phyloP scores from a whole-genome alignment of 1,140 invertebrate genomes.

The Lethrus apterus region DNA sequence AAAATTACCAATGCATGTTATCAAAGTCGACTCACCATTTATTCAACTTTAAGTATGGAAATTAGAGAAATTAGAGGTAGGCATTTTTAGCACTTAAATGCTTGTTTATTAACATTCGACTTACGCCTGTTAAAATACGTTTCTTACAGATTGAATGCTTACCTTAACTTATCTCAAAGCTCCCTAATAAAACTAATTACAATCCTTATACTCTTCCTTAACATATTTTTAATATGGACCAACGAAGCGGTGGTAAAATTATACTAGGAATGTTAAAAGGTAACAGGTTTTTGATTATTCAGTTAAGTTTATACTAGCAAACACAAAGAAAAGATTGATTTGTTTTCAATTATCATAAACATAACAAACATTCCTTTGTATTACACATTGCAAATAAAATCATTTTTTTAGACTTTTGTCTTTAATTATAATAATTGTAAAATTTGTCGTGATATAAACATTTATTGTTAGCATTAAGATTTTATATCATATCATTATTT shows the following conservation, averaged over 20 bases:
- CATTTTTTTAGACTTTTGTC: conserved; percentile 7
- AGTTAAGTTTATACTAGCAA: too few species aligned
- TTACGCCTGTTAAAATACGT: too few species aligned
- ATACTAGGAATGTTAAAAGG: conserved; percentile 41
- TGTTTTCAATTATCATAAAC: too few species aligned
- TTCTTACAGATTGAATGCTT: conserved; percentile 12
- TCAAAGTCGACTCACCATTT: too few species aligned
- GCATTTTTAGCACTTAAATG: too few species aligned
- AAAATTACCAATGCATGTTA: too few species aligned
- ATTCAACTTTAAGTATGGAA: too few species aligned
- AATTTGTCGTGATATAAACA: conserved; percentile 1
- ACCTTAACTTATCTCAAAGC: not conserved
- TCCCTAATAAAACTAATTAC: not conserved
- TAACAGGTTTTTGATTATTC: conserved; percentile 33
- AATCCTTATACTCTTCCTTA: conserved; percentile 3
- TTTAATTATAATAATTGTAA: conserved; percentile 2
- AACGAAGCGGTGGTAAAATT: conserved; percentile 32
- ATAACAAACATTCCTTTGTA: too few species aligned
- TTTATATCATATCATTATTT: conserved; percentile 1
- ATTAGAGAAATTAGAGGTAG: too few species aligned
- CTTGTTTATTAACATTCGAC: too few species aligned
- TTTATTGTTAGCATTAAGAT: conserved; percentile 1
- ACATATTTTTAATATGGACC: conserved; percentile 9
- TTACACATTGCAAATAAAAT: conserved; percentile 13
- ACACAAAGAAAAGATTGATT: too few species aligned